Evolutionary conservation across 2,113 vertebrate genomes (phyloP).

Genomic region (Periophthalmodon schlosseri): DNA sequence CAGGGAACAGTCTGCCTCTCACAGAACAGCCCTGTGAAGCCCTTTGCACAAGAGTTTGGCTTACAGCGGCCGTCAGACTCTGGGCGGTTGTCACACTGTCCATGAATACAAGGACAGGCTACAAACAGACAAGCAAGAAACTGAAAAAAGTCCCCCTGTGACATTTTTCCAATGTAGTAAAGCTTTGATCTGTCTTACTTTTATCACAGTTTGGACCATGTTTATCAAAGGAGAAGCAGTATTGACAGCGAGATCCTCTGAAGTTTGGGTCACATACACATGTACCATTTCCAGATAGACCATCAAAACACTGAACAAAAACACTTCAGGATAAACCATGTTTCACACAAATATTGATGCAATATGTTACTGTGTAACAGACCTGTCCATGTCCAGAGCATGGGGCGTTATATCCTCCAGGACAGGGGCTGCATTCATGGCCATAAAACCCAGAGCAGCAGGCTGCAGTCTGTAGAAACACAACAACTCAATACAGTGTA

Average conservation of each 20-base stretch:
- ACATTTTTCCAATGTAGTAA: not conserved
- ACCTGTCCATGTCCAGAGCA: conserved; percentile 90
- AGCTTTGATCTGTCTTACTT: conserved; percentile 71
- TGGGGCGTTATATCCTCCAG: conserved; percentile 82
- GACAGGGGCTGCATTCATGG: conserved; percentile 83
- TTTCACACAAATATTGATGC: not conserved
- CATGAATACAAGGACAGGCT: conserved; percentile 86
- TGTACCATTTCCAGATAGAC: conserved; percentile 82
- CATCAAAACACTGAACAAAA: conserved; percentile 80
- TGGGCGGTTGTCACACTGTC: conserved; percentile 82
- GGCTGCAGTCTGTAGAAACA: conserved; percentile 71
- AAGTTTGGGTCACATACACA: conserved; percentile 84
- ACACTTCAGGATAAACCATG: not conserved
- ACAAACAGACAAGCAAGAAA: conserved; percentile 23
- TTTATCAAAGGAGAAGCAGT: conserved; percentile 80
- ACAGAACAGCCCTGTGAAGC: conserved; percentile 81
- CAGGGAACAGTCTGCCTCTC: conserved; percentile 77
- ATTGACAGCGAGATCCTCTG: conserved; percentile 84
- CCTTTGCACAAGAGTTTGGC: conserved; percentile 72
- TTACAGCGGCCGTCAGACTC: conserved; percentile 82
- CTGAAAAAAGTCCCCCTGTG: not conserved
- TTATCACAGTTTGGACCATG: conserved; percentile 84
- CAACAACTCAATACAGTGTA: not conserved
- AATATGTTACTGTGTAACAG: conserved; percentile 19
- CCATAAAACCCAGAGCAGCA: conserved; percentile 94